Conservation (phyloP, 1,140 invertebrate genomes). For the Lordiphosa collinella region DNA sequence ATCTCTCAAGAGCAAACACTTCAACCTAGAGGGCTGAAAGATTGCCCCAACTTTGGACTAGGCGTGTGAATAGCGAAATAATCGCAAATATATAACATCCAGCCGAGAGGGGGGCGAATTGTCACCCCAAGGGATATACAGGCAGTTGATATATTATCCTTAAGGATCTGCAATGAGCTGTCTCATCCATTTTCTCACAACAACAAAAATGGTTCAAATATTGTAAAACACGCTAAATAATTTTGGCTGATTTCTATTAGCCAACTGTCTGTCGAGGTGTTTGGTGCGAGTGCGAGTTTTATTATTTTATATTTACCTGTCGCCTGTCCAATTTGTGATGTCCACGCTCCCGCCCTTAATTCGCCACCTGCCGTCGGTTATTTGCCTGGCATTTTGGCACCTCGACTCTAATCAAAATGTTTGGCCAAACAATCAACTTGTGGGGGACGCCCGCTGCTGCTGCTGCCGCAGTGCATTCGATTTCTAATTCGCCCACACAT, state of each 20-base stretch:
- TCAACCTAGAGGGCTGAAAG: no score
- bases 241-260: conserved; percentile 60
- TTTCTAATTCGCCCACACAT: conserved; percentile 27
- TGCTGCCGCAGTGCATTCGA: conserved; percentile 26
- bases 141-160: no score
- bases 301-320: conserved; percentile 31
- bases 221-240: conserved; percentile 28
- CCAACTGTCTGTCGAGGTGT: conserved; percentile 21
- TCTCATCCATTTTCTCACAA: no score
- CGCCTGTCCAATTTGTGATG: conserved; percentile 26
- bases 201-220: no score
- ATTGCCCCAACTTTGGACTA: no score
- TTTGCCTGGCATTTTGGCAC: conserved; percentile 48
- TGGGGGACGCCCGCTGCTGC: conserved; percentile 32
- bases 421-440: conserved; percentile 43
- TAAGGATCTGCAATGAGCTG: no score
- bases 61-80: no score
- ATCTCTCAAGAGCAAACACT: no score
- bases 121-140: no score
- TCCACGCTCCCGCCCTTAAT: conserved; percentile 16
- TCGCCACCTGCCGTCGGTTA: conserved; percentile 47
- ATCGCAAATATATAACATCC: no score
- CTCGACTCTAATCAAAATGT: conserved; percentile 44
- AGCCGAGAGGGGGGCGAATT: no score
- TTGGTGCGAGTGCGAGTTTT: conserved; percentile 18